Evolutionary conservation across 1,140 invertebrate species (phyloP).

Genomic region (Geopemphigus sp.): DNA sequence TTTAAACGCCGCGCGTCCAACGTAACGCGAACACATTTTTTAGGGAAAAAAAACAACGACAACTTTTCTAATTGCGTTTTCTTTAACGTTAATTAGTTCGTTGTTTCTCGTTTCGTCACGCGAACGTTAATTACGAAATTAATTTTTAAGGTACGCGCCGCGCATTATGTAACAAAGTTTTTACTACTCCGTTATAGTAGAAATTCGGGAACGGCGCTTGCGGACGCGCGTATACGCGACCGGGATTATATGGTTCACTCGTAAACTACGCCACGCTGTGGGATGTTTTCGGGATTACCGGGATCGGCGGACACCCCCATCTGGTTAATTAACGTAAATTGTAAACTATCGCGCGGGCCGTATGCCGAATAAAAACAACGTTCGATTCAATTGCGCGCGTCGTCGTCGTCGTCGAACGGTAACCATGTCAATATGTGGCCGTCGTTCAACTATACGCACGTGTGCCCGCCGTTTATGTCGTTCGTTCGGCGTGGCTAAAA

Average conservation of each 20-base stretch:
- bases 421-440: too few species aligned
- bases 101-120: constrained; percentile 30
- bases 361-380: background rate
- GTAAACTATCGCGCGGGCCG: too few species aligned
- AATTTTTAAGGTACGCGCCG: constrained; percentile 8
- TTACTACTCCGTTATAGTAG: too few species aligned
- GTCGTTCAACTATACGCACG: too few species aligned
- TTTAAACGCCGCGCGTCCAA: constrained; percentile 19
- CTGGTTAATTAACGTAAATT: constrained; percentile 22
- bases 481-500: too few species aligned
- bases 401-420: too few species aligned
- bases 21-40: constrained; percentile 13
- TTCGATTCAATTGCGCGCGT: too few species aligned
- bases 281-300: constrained; percentile 7
- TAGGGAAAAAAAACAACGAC: background rate
- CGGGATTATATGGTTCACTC: background rate
- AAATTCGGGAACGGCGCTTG: background rate
- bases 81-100: constrained; percentile 19
- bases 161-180: background rate
- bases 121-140: constrained; percentile 45
- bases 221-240: background rate
- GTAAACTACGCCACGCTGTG: background rate
- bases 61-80: constrained; percentile 35
- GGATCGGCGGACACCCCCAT: background rate
- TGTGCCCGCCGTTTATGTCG: too few species aligned